These are phyloP conservation scores for Hystrix cristata DNA, from an alignment of 2,113 vertebrate genomes.

Conservation along the genomic window DNA sequence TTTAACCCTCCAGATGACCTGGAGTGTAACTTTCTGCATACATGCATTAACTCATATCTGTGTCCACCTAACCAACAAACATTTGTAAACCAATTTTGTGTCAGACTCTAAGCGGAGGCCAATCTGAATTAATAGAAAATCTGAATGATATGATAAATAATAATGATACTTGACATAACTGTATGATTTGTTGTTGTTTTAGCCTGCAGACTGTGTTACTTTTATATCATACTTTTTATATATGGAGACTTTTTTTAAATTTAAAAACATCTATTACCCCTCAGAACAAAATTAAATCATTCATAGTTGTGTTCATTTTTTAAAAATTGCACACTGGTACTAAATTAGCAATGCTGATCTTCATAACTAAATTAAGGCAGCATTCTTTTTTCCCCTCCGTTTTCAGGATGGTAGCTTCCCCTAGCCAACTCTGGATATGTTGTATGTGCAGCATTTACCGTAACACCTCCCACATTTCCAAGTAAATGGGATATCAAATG, in stretches of 20 bases:
- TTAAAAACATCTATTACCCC: neutral
- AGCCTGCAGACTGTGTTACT: neutral
- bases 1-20: neutral
- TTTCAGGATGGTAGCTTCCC: neutral
- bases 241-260: neutral
- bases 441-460: neutral
- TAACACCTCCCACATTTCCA: slow-evolving; percentile 12
- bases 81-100: slow-evolving; percentile 6
- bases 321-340: neutral
- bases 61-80: neutral
- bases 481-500: neutral
- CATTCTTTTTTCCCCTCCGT: neutral
- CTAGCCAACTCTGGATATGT: neutral
- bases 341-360: neutral
- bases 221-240: neutral
- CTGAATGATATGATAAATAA: neutral
- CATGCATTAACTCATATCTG: neutral
- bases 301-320: neutral
- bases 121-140: slow-evolving; percentile 43
- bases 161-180: neutral
- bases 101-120: neutral
- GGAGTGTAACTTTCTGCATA: neutral
- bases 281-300: neutral
- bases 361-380: neutral
- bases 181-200: neutral